Conservation (phyloP, 2,113 vertebrate genomes). For the Chionomys nivalis region DNA sequence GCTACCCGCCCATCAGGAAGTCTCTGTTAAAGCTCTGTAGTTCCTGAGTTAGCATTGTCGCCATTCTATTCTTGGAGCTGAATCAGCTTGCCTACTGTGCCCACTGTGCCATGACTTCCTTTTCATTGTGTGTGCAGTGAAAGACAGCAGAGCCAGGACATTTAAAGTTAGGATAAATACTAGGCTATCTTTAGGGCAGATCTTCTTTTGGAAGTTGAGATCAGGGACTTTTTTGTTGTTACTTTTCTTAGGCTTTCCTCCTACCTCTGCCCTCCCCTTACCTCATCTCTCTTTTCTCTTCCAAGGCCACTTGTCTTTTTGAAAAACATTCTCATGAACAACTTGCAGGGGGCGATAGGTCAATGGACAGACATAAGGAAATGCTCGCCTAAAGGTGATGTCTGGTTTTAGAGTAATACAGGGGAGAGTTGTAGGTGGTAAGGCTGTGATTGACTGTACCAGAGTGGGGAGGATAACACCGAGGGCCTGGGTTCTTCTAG, state of each 20-base stretch:
- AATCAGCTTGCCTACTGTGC: conserved; percentile 37
- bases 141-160: conserved; percentile 54
- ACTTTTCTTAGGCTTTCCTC: conserved; percentile 18
- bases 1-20: background rate
- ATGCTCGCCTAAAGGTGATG: background rate
- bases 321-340: background rate
- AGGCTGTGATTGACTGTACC: background rate
- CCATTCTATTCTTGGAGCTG: conserved; percentile 58
- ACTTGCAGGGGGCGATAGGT: background rate
- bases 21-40: conserved; percentile 34
- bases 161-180: conserved; percentile 71
- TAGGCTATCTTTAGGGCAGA: conserved; percentile 44
- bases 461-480: background rate
- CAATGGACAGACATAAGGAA: background rate
- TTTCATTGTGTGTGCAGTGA: conserved; percentile 31
- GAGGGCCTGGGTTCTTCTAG: background rate
- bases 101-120: conserved; percentile 52
- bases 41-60: conserved; percentile 38
- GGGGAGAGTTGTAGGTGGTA: background rate
- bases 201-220: conserved; percentile 58
- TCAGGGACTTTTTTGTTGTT: conserved; percentile 32
- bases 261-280: background rate
- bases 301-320: background rate
- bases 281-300: conserved; percentile 14
- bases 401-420: background rate